Conservation (phyloP, 2,797 vertebrate species). For the Anabas testudineus region DNA sequence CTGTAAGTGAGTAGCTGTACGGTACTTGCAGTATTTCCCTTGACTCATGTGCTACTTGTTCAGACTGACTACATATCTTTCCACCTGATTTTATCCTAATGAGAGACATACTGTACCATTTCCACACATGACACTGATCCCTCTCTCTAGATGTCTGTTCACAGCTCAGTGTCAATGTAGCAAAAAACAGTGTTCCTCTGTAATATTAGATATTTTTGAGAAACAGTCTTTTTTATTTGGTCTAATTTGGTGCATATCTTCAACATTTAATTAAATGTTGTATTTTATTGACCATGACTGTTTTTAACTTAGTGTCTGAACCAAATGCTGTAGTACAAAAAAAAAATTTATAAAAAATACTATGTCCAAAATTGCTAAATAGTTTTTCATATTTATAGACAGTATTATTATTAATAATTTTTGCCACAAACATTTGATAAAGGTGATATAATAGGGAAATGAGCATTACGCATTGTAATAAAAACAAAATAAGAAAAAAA, state of each 20-base stretch:
- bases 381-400: too few species aligned
- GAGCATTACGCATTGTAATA: too few species aligned
- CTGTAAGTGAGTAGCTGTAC: constrained; percentile 11
- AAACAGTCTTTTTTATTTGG: not conserved
- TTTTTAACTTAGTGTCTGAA: not conserved
- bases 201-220: not conserved
- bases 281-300: not conserved
- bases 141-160: constrained; percentile 17
- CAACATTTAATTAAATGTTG: not conserved
- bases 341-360: too few species aligned
- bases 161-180: constrained; percentile 27
- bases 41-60: not conserved
- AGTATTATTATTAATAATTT: too few species aligned
- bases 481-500: too few species aligned
- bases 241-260: not conserved
- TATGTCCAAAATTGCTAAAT: too few species aligned
- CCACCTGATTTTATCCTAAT: constrained; percentile 4
- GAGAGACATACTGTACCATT: not conserved
- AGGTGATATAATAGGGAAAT: too few species aligned
- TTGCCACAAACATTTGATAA: too few species aligned
- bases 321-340: too few species aligned
- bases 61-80: not conserved
- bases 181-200: constrained; percentile 26
- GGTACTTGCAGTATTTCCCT: not conserved
- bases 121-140: constrained; percentile 18